phyloP scores from a whole-genome alignment of 2,797 vertebrate genomes.

The Gymnocypris eckloni region DNA sequence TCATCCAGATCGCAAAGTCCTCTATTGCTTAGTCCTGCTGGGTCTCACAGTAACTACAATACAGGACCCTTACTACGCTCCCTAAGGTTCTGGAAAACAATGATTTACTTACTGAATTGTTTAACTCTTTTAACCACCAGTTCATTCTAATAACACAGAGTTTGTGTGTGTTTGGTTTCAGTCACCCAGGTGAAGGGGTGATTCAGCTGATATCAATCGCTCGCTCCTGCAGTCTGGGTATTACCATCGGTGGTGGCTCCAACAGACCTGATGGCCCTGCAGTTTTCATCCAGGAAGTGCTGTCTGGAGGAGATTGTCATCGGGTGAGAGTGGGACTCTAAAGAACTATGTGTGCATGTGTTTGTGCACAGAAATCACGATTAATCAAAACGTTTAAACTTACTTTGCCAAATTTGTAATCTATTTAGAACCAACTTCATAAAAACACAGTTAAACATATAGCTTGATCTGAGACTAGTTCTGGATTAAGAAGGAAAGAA shows the following conservation, averaged over 20 bases:
- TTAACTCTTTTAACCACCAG: background rate
- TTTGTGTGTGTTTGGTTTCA: conserved; percentile 61
- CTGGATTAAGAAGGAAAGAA: too few relatives aligned
- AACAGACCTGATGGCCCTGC: conserved; percentile 88
- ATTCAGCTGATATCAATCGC: conserved; percentile 87
- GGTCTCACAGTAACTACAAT: conserved; percentile 78
- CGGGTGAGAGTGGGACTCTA: conserved; percentile 73
- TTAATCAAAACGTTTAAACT: background rate
- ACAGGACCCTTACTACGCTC: conserved; percentile 75
- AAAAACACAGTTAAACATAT: too few relatives aligned
- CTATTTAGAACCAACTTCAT: too few relatives aligned
- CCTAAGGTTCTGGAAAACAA: conserved; percentile 65
- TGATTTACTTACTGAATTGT: background rate
- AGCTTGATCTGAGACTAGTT: too few relatives aligned
- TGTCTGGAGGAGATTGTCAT: conserved; percentile 87
- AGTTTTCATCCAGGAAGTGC: conserved; percentile 87
- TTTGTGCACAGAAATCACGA: background rate
- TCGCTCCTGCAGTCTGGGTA: conserved; percentile 81
- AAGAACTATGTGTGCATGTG: background rate
- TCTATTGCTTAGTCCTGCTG: conserved; percentile 84
- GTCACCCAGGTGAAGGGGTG: conserved; percentile 84
- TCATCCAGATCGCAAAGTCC: conserved; percentile 92
- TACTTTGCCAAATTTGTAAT: background rate
- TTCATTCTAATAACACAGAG: background rate
- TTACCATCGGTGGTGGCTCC: conserved; percentile 85